Base-by-base conservation (phyloP, 2,888 invertebrate species). In the Sesamia inferens region DNA sequence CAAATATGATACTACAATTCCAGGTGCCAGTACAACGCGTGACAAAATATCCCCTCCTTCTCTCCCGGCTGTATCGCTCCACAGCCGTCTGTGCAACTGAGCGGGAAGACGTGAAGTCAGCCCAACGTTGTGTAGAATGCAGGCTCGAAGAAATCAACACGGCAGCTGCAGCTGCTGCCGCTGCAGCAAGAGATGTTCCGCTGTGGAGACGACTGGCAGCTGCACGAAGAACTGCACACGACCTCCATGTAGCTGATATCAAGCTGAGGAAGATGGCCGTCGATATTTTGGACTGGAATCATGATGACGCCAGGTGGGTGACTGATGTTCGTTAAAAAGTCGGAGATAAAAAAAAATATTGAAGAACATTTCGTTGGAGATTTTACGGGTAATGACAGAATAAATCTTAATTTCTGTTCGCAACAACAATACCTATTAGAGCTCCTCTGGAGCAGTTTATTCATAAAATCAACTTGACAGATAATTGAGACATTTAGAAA, bases 21-120 rank as follows among this genome's bases (percentile, higher is more conserved):
- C 88, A 98, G 98, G 98, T 99, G 88, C 99, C 99, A 83, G 99
- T 99, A 81, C 99, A 99, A 96, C 97, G 99, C 93, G 99, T 99
- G 88, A 99, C 99, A 88, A 99, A 99, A 96, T 99, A 99, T 96
- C 99, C 99, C 62, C 96, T 99, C 88, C 97, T 99, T 84, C 96
- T 99, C 90, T 98, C 98, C 63, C 97, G 99, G 75, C 96, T 99
- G 85, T 97, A 98, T 91, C 99, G 99, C 95, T 98, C 99, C 61
- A 99, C 99, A 19, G 98, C 99, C 3, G 94, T 97, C 54, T 98
- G 98, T 88, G 97, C 98, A 85, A 98, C 98, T 75, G 98, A 98
- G 78, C 97, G 98, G 78, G 98, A 98, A 85, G 97, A 98, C 88
- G 97, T 99, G 61, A 97, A 98, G 87, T 97, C 98, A 88, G 98